Evolutionary conservation across 2,888 invertebrate genomes (phyloP).

Genomic region (Brachypterus glaber): DNA sequence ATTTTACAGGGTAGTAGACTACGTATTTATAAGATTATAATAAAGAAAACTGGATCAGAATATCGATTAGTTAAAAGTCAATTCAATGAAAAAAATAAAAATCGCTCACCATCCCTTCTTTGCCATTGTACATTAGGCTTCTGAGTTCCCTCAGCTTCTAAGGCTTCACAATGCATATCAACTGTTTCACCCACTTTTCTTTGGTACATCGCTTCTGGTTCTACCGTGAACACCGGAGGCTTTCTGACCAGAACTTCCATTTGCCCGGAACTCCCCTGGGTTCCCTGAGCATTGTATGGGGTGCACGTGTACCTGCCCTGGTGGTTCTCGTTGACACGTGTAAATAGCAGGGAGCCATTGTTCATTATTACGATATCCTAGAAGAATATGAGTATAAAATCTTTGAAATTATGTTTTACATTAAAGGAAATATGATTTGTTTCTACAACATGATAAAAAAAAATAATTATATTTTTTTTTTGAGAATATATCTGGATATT

Average conservation of each 20-base stretch:
- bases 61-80: too few relatives aligned
- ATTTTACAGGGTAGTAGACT: too few relatives aligned
- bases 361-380: constrained; percentile 84
- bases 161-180: constrained; percentile 91
- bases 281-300: constrained; percentile 91
- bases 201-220: constrained; percentile 87
- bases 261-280: constrained; percentile 80
- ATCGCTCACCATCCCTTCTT: constrained; percentile 60
- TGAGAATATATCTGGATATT: too few relatives aligned
- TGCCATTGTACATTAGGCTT: constrained; percentile 87
- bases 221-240: constrained; percentile 83
- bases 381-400: too few relatives aligned
- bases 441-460: too few relatives aligned
- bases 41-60: too few relatives aligned
- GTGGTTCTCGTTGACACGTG: constrained; percentile 82
- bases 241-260: constrained; percentile 73
- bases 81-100: too few relatives aligned
- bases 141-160: constrained; percentile 85
- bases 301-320: constrained; percentile 86
- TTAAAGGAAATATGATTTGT: too few relatives aligned
- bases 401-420: too few relatives aligned
- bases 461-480: too few relatives aligned
- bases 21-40: too few relatives aligned
- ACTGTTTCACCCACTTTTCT: constrained; percentile 81
- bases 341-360: constrained; percentile 87